phyloP scores from a whole-genome alignment of 2,797 vertebrate species.

The Limnodromus scolopaceus region DNA sequence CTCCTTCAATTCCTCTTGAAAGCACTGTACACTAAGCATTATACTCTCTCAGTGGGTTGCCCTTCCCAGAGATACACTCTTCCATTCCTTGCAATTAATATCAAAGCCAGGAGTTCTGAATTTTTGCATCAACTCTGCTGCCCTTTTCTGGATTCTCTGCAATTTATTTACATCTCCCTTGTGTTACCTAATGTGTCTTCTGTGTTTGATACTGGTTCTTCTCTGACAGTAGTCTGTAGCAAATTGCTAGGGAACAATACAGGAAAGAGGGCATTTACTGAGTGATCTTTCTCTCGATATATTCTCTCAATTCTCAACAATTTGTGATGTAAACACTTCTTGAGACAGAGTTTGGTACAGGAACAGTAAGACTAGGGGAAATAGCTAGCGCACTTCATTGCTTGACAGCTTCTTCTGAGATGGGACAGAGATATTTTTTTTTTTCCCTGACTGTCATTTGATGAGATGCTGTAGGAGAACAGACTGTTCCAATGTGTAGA shows the following conservation, averaged over 20 bases:
- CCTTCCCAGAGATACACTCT: conserved; percentile 39
- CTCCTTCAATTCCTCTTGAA: conserved; percentile 62
- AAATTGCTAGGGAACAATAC: background rate
- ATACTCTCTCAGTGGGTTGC: conserved; percentile 51
- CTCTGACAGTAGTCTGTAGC: background rate
- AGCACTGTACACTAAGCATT: conserved; percentile 40
- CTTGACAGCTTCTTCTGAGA: background rate
- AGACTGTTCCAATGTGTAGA: background rate
- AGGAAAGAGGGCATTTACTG: background rate
- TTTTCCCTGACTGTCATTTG: background rate
- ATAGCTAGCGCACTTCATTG: background rate
- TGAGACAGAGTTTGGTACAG: background rate
- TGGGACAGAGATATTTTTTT: background rate
- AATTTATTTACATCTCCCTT: conserved; percentile 26
- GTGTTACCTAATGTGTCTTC: background rate
- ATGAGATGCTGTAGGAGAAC: conserved; percentile 10
- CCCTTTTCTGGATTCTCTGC: background rate
- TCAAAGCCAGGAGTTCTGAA: background rate
- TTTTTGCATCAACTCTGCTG: background rate
- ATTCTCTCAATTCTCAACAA: background rate
- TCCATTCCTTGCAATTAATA: background rate
- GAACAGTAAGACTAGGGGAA: background rate
- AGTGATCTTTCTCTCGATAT: background rate
- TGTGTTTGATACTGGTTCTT: background rate
- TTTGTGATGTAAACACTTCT: background rate